Evolutionary conservation across 2,797 vertebrate genomes (phyloP), one percentile per base, ranked within the genome.

Genomic region (Esox masquinongy): DNA sequence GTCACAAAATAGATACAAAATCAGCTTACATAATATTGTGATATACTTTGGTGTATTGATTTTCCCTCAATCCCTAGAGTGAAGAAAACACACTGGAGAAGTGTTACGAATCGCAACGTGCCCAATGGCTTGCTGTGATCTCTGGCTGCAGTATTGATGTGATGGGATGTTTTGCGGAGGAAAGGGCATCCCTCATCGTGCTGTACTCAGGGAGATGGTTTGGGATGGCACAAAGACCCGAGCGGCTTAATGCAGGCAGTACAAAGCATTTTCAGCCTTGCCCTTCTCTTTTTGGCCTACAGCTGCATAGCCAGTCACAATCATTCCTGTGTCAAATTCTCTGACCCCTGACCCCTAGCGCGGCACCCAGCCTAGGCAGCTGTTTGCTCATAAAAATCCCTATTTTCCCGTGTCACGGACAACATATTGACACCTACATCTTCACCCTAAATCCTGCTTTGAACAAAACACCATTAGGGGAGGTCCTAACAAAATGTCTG

Each of bases 201-300:
- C 43, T 7, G 1, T 3, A 59, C 53, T n/a, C 53, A n/a, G 5
- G 53, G 53, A 4, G 53, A 59, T 59, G 69, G 43, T 47, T 34
- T 24, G 12, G 24, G 47, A 15, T 59, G 16, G 53, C 16, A 74
- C 19, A 47, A 11, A 8, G 12, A 14, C 9, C 43, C 29, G n/a
- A 67, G 72, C 70, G 47, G 68, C 75, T 63, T 74, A 77, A 70
- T 72, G 74, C 53, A 76, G 72, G 78, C 15, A 68, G 22, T 68
- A 68, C 68, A 78, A 79, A 75, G 51, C 39, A 5, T 16, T 12
- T 72, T 61, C 53, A 61, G 53, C 53, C 53, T 39, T 59, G 29
- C 70, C 8, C 70, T 59, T 61, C 31, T 59, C 19, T 61, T 39
- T 61, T 59, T 15, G 31, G 49, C 70, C 51, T 17, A 8, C 53